A percentile compares a stretch with the other conserved stretches of the same genome.
These are phyloP conservation scores for Sylvilagus bachmani DNA, from an alignment of 2,113 vertebrate species.

Conservation along the genomic window DNA sequence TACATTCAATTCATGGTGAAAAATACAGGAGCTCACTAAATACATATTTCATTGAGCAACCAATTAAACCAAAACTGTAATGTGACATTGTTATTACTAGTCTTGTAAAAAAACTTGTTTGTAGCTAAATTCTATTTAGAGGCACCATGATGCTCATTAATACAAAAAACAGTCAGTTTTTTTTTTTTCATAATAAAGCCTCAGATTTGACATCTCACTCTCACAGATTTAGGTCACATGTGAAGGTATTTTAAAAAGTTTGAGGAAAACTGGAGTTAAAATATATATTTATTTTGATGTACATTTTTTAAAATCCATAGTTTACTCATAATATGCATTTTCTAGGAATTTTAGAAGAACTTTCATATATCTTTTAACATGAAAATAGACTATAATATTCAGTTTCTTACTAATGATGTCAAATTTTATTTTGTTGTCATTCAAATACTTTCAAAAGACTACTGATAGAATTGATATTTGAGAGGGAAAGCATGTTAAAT, in stretches of 20 bases:
- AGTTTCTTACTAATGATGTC: background rate
- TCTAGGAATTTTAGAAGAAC: too few relatives aligned
- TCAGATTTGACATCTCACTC: background rate
- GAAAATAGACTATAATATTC: background rate
- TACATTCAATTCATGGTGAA: background rate
- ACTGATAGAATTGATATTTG: background rate
- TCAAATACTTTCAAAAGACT: background rate
- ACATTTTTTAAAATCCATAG: too few relatives aligned
- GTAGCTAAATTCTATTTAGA: background rate
- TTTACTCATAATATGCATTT: too few relatives aligned
- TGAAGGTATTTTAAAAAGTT: too few relatives aligned
- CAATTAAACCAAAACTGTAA: background rate
- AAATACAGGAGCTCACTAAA: background rate
- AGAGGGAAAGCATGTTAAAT: background rate
- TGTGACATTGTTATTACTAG: background rate
- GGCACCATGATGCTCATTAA: background rate
- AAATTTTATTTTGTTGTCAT: constrained; percentile 32
- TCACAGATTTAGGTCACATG: background rate
- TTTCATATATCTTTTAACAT: background rate
- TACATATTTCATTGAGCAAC: background rate
- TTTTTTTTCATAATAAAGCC: background rate
- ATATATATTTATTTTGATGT: too few relatives aligned
- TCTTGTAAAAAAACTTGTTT: background rate
- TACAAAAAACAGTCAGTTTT: background rate
- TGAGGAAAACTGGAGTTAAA: too few relatives aligned